Percentiles rank a stretch among this genome's conserved stretches.
Conservation (phyloP, 2,113 vertebrate genomes). For the Heterocephalus glaber region DNA sequence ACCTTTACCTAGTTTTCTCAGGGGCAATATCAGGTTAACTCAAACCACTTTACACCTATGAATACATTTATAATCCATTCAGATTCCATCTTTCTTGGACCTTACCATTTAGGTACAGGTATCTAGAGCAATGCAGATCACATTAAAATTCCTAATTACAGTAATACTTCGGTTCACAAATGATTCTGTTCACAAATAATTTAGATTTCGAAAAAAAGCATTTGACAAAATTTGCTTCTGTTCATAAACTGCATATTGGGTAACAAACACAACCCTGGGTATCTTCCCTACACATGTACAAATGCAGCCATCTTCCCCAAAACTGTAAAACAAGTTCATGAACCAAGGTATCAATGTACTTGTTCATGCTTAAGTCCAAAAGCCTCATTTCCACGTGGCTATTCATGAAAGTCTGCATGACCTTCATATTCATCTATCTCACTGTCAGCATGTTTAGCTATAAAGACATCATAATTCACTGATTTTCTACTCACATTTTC, state of each 20-base stretch:
- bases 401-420: neutral
- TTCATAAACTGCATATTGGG: neutral
- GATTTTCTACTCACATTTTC: neutral
- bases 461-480: neutral
- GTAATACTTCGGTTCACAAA: neutral
- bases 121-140: neutral
- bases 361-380: neutral
- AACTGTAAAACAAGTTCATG: neutral
- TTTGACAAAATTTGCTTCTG: neutral
- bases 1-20: neutral
- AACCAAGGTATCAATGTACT: neutral
- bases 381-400: neutral
- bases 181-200: neutral
- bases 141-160: neutral
- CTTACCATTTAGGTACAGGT: neutral
- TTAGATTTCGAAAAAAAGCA: neutral
- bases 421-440: neutral
- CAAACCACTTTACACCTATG: neutral
- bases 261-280: neutral
- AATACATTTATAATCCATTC: neutral
- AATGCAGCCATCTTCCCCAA: neutral
- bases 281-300: neutral
- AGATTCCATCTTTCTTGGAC: neutral
- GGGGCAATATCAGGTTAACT: neutral
- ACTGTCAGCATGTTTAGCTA: neutral